These are phyloP conservation scores for Ricordea florida DNA, from an alignment of 92 coral and sea anemone genomes.

Conservation along the genomic window DNA sequence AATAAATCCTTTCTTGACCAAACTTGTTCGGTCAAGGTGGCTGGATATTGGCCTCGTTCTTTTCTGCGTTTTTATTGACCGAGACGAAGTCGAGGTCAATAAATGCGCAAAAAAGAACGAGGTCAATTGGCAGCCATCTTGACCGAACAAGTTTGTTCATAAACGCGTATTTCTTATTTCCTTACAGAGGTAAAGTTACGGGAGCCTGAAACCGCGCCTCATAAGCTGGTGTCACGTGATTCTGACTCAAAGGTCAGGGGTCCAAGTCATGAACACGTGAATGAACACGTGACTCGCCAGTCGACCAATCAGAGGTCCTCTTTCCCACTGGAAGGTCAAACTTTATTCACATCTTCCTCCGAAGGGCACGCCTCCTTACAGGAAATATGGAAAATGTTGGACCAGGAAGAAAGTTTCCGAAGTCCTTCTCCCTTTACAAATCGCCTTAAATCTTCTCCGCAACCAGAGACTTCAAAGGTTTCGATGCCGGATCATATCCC, in stretches of 20 bases:
- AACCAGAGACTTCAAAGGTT: constrained; percentile 8
- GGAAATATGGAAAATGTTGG: constrained; percentile 96
- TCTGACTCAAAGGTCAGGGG: neutral
- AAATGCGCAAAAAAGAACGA: no score
- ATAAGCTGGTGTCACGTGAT: neutral
- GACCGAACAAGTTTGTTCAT: neutral
- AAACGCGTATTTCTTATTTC: neutral
- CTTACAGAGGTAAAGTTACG: constrained; percentile 2
- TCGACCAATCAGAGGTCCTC: constrained; percentile 58
- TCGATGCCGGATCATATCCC: constrained; percentile 74
- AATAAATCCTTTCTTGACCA: no score
- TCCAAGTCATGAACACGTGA: neutral
- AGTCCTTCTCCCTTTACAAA: constrained; percentile 73
- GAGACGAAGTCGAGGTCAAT: no score
- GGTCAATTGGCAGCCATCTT: no score
- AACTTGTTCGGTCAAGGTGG: no score
- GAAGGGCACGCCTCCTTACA: constrained; percentile 95
- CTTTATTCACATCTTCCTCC: constrained; percentile 88
- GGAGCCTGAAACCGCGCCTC: neutral
- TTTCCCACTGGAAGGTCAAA: constrained; percentile 55
- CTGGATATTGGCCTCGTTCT: no score
- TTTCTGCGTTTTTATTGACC: no score
- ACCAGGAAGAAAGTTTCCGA: constrained; percentile 87
- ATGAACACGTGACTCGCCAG: constrained; percentile 20
- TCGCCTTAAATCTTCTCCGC: constrained; percentile 34